Conservation (phyloP, 1,140 invertebrate genomes). For the Philopotamus ludificatus region DNA sequence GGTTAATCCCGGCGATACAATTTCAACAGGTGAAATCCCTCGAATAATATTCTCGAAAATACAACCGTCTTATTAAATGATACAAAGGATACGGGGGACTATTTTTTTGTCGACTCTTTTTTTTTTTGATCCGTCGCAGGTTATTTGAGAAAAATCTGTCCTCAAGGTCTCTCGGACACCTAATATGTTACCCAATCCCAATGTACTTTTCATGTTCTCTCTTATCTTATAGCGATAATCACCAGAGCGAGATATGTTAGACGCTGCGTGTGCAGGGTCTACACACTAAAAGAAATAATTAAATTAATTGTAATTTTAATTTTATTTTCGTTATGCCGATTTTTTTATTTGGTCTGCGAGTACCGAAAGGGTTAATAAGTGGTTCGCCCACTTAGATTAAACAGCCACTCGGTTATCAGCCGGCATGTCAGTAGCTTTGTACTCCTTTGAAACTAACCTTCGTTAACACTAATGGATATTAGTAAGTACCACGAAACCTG, state of each 20-base stretch:
- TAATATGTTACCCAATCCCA: conserved; percentile 37
- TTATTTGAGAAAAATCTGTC: conserved; percentile 40
- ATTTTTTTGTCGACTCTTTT: conserved; percentile 1
- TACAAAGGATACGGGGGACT: conserved; percentile 23
- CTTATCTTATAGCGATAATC: conserved; percentile 40
- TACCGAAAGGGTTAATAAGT: not conserved
- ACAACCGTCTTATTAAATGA: conserved; percentile 39
- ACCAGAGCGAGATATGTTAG: conserved; percentile 38
- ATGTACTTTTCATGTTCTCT: conserved; percentile 39
- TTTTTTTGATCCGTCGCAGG: conserved; percentile 16
- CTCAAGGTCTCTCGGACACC: conserved; percentile 33
- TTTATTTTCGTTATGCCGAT: not conserved
- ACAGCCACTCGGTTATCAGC: conserved; percentile 14
- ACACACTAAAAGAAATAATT: not conserved
- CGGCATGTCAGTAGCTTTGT: conserved; percentile 40
- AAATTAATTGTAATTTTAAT: not conserved
- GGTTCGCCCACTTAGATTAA: conserved; percentile 8
- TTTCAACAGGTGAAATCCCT: conserved; percentile 36
- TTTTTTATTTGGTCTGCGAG: not conserved
- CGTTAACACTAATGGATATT: conserved; percentile 41
- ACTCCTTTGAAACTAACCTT: conserved; percentile 36
- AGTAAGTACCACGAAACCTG: conserved; percentile 39
- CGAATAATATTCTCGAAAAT: conserved; percentile 33
- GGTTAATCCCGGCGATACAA: conserved; percentile 33
- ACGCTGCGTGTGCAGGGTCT: conserved; percentile 2